phyloP scores from a whole-genome alignment of 2,888 invertebrate genomes.

The Apamea epomidion region DNA sequence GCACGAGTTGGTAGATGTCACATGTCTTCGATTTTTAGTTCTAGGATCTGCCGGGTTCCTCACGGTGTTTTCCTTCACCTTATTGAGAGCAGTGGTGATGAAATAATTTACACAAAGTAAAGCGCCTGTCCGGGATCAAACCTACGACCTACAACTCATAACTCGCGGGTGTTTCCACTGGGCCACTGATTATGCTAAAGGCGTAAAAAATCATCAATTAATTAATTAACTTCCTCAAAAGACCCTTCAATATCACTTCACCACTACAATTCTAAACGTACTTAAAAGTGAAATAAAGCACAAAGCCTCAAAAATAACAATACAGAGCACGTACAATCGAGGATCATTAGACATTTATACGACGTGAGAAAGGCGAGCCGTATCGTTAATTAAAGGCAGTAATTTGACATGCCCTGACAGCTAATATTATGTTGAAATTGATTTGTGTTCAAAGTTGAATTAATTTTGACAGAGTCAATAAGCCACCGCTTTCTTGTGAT shows the following conservation, averaged over 20 bases:
- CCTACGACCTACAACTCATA: background rate
- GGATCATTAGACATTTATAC: constrained; percentile 77
- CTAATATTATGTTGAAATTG: constrained; percentile 88
- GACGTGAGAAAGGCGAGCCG: constrained; percentile 83
- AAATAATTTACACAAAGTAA: background rate
- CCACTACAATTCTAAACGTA: constrained; percentile 40
- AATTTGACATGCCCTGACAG: constrained; percentile 89
- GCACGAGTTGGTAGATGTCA: background rate
- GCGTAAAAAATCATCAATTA: constrained; percentile 24
- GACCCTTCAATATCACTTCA: constrained; percentile 36
- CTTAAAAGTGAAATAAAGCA: constrained; percentile 61
- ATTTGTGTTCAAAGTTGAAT: constrained; percentile 90
- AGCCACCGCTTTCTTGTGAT: constrained; percentile 83
- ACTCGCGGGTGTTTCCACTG: background rate
- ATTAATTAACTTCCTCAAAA: constrained; percentile 41
- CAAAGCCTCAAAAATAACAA: constrained; percentile 74
- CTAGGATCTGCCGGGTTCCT: background rate
- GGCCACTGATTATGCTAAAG: background rate
- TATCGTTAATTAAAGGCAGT: constrained; percentile 85
- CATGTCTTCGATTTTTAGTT: background rate
- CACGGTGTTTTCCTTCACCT: background rate
- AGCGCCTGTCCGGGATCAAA: background rate
- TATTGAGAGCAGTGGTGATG: background rate
- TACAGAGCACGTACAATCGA: constrained; percentile 69
- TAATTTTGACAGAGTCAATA: constrained; percentile 90